phyloP scores from a whole-genome alignment of 2,888 invertebrate species.

The Pinctada fucata region DNA sequence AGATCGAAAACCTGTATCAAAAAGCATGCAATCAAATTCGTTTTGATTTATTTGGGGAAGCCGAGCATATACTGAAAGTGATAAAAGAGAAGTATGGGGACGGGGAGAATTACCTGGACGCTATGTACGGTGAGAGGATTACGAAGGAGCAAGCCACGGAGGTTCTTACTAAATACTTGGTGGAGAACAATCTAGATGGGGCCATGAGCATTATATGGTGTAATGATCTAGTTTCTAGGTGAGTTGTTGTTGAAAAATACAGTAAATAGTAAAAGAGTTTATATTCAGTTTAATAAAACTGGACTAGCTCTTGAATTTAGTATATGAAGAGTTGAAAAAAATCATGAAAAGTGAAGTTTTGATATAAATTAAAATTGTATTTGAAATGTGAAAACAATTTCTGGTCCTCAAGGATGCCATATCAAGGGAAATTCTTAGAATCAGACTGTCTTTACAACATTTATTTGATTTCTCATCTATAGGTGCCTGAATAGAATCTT shows the following conservation, averaged over 20 bases:
- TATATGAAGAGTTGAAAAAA: too few relatives aligned
- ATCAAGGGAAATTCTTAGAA: too few relatives aligned
- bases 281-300: too few relatives aligned
- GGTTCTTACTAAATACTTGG: conserved; percentile 69
- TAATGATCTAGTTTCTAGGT: conserved; percentile 73
- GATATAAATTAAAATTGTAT: too few relatives aligned
- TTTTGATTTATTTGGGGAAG: conserved; percentile 69
- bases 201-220: conserved; percentile 73
- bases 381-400: too few relatives aligned
- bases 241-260: conserved; percentile 14
- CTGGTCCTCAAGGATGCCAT: too few relatives aligned
- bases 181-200: conserved; percentile 69
- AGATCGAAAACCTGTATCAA: conserved; percentile 58
- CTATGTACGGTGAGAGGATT: conserved; percentile 67
- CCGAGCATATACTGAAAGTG: conserved; percentile 66
- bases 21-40: conserved; percentile 67
- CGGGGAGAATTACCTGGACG: conserved; percentile 65
- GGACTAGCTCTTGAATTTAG: too few relatives aligned
- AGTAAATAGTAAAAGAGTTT: too few relatives aligned
- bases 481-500: too few relatives aligned
- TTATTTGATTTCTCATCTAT: too few relatives aligned
- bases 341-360: too few relatives aligned
- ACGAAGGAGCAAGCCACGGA: conserved; percentile 65
- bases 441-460: too few relatives aligned
- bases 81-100: conserved; percentile 69